These are phyloP conservation scores for Lateolabrax maculatus DNA, from an alignment of 2,797 vertebrate species.

Conservation along the genomic window DNA sequence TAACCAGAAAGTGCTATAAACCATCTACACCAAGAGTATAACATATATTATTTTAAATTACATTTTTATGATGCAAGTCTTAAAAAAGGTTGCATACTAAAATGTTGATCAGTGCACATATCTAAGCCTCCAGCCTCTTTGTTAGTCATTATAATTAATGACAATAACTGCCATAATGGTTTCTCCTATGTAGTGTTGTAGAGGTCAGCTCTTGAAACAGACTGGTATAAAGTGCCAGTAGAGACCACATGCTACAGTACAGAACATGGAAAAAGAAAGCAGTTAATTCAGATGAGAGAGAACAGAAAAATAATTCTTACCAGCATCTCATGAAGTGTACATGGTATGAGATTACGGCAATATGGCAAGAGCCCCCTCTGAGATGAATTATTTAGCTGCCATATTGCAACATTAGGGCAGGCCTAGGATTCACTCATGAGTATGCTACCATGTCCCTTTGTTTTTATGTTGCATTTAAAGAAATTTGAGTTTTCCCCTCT, in stretches of 20 bases:
- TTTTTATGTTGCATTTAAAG: no score
- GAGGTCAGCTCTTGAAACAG: conserved; percentile 11
- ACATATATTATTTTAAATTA: neutral
- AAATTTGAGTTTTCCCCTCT: neutral
- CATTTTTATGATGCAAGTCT: neutral
- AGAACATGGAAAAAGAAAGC: conserved; percentile 3
- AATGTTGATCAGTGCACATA: conserved; percentile 6
- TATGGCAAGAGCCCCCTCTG: conserved; percentile 58
- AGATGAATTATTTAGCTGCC: conserved; percentile 81
- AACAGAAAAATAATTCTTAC: conserved; percentile 11
- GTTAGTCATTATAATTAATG: conserved; percentile 2
- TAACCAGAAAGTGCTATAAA: conserved; percentile 17
- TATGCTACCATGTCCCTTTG: conserved; percentile 57
- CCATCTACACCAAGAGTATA: neutral
- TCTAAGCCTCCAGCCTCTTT: neutral
- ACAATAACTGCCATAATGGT: neutral
- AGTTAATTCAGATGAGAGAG: conserved; percentile 14
- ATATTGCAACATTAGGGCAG: conserved; percentile 78
- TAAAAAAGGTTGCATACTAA: neutral
- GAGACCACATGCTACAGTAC: neutral
- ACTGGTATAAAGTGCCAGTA: neutral
- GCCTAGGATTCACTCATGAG: conserved; percentile 67
- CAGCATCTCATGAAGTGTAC: conserved; percentile 33
- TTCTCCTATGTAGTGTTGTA: neutral
- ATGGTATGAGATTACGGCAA: conserved; percentile 61